Base-by-base conservation (phyloP, 2,888 invertebrate genomes). In the Notodonta dromedarius region DNA sequence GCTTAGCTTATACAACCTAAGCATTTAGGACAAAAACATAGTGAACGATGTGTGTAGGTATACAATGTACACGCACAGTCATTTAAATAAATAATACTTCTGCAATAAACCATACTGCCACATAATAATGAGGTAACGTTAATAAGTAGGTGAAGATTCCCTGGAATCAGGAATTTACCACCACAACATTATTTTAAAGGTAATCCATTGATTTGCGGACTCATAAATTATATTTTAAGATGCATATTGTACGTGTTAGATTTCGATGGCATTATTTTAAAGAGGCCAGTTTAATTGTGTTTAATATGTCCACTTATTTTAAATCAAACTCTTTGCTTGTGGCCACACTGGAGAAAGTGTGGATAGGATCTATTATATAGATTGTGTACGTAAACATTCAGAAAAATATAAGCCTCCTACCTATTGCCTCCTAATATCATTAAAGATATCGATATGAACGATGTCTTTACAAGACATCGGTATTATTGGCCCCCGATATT, bases 401-500 rank as follows among this genome's bases (percentile, higher is more conserved):
- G 5, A 7, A 50, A 50, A 50, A 50, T 46, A 11, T n/a, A 46
- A 46, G 46, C 6, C 5, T 35, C 7, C 12, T 44, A 44, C 44
- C 13, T 44, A 11, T 11, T 24, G 24, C 24, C 24, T 24, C 24
- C 44, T 44, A 35, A 48, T 48, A 48, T 48, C 11, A 13, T 52
- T 52, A 5, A 12, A 32, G 52, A 52, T 32, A 13, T 24, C 57
- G 54, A 62, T 59, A 62, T 48, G 46, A 60, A 60, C 58, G 63
- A 64, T 62, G 56, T 64, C 60, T 67, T 54, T 8, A 62, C 56
- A 62, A 73, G 69, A 67, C 68, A 73, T 67, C 59, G 61, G 62
- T 64, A 72, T 74, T 72, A 71, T 76, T 70, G 71, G 67, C 61
- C 58, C 61, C 53, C 40, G 52, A 48, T 70, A 71, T 71, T 73